Base-by-base conservation (phyloP, 2,113 vertebrate genomes). In the Dendropsophus ebraccatus region DNA sequence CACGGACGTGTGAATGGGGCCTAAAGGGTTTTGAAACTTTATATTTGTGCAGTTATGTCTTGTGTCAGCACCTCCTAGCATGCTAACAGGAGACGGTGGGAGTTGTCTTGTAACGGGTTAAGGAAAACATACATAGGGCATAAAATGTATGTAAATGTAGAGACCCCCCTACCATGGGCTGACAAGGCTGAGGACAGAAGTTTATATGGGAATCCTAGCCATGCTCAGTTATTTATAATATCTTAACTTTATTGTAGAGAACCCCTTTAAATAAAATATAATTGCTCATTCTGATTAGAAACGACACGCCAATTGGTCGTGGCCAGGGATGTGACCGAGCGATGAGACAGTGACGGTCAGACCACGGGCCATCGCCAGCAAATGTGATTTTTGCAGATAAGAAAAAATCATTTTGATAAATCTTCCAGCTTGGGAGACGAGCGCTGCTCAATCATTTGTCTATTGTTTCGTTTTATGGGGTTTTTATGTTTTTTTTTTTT, bases 381-480 rank as follows among this genome's bases (percentile, higher is more conserved):
- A 97, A 99, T 97, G 95, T 93, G 96, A 98, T 97, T 95, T 73
- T 91, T 93, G 92, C 92, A 96, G 97, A 99, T 99, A 99, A 98
- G 95, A 92, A 90, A 93, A 93, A 94, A 92, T 96, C 97, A 97
- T 98, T 97, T 96, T 97, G 97, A 97, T 97, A 95, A 96, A 96
- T 96, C 93, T 94, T 88, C 92, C 90, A 94, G 96, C 95, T 93
- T 95, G 95, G 89, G 92, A 94, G 94, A 93, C 87, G 92, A 93
- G 94, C 91, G 91, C 91, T 90, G 41, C 81, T 88, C 87, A 77
- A 90, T 88, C 32, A n/a, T 41, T 7, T n/a, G 35, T 25, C 60
- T 37, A 70, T 82, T 82, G 19, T 82, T 82, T 79, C 76, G 52
- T 19, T 67, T 62, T 85, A 7, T 25, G 25, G 45, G n/a, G 58